Evolutionary conservation across 2,113 vertebrate genomes (phyloP).

Genomic region (Gila orcuttii): DNA sequence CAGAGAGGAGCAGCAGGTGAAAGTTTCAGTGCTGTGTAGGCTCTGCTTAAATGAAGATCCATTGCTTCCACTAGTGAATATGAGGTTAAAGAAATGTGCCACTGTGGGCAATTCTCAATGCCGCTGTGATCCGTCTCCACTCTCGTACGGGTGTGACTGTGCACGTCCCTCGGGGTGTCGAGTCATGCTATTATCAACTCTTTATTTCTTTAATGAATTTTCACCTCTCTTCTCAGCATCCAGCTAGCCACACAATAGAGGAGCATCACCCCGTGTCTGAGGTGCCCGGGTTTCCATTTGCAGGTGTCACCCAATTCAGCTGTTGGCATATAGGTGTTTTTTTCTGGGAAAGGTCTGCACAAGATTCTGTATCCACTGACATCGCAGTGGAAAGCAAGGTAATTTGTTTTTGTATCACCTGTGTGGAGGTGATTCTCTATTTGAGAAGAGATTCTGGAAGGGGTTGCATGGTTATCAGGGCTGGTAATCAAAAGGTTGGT

Average conservation of each 20-base stretch:
- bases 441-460: background rate
- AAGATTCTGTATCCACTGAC: background rate
- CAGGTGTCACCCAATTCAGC: constrained; percentile 33
- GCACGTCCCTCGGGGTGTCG: background rate
- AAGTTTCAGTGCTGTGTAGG: background rate
- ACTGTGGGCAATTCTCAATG: constrained; percentile 8
- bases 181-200: constrained; percentile 3
- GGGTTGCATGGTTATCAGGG: background rate
- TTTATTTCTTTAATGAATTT: constrained; percentile 32
- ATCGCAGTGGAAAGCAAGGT: constrained; percentile 38
- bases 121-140: constrained; percentile 23
- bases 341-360: background rate
- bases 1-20: constrained; percentile 17
- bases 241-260: background rate
- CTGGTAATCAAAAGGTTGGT: background rate
- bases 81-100: background rate
- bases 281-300: constrained; percentile 34
- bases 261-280: constrained; percentile 1
- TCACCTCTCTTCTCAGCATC: constrained; percentile 1
- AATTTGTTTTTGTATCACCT: background rate
- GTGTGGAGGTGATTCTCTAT: constrained; percentile 2
- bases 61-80: constrained; percentile 21
- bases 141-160: background rate
- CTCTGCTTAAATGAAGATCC: constrained; percentile 26
- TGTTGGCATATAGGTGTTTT: background rate